These are phyloP conservation scores for Diadema setosum DNA, from an alignment of 35 echinoderm and acorn worm genomes.

Conservation along the genomic window DNA sequence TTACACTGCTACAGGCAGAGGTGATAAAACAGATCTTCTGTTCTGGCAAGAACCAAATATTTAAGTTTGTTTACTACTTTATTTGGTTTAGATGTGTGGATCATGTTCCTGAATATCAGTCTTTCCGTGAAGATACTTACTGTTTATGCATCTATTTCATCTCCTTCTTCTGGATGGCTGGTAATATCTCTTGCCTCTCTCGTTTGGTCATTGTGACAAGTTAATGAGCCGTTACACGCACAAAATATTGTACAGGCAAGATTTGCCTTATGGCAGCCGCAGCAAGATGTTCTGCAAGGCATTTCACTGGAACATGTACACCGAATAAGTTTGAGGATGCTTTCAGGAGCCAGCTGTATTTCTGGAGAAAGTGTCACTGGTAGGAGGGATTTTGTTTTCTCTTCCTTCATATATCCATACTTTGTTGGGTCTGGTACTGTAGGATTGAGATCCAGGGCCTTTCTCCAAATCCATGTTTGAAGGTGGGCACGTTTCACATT, in stretches of 20 bases:
- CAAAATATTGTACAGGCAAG: not conserved
- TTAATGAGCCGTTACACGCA: not conserved
- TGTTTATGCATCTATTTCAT: not conserved
- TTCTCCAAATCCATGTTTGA: not conserved
- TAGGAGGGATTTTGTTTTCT: not conserved
- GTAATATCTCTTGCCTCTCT: not conserved
- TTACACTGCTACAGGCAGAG: too few relatives aligned
- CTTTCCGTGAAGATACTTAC: too few relatives aligned
- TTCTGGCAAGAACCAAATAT: too few relatives aligned
- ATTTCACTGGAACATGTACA: not conserved
- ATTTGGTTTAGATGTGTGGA: too few relatives aligned
- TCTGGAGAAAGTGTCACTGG: not conserved
- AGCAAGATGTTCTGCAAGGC: not conserved
- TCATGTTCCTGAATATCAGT: too few relatives aligned
- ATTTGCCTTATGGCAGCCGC: not conserved
- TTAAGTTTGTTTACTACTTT: too few relatives aligned
- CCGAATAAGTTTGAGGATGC: not conserved
- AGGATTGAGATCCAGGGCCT: not conserved
- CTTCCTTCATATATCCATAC: not conserved
- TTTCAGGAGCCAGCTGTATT: not conserved
- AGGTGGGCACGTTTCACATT: not conserved
- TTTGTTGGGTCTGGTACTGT: not conserved
- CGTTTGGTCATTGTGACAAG: not conserved
- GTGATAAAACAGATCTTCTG: too few relatives aligned
- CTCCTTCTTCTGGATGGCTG: not conserved